Percentiles rank a stretch among this genome's conserved stretches.
Evolutionary conservation across 2,797 vertebrate genomes (phyloP).

Genomic region (Okamejei kenojei): DNA sequence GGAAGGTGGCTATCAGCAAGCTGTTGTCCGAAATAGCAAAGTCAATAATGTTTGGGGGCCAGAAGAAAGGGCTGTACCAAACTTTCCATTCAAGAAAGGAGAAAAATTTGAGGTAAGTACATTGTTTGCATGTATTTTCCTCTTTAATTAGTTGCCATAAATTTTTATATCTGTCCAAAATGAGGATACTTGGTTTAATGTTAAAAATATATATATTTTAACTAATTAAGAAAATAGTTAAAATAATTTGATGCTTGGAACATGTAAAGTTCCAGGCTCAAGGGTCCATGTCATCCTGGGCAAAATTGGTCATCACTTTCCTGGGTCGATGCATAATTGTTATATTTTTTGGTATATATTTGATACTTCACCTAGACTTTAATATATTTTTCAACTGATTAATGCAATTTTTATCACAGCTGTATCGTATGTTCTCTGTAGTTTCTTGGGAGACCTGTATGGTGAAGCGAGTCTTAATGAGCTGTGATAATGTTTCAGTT

Average conservation of each 20-base stretch:
- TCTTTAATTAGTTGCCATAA: neutral
- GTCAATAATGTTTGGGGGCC: neutral
- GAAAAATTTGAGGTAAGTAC: slow-evolving; percentile 10
- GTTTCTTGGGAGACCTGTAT: no score
- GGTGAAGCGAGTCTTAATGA: no score
- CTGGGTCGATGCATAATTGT: neutral
- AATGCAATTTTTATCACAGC: neutral
- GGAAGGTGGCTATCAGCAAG: neutral
- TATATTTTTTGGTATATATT: neutral
- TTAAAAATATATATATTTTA: no score
- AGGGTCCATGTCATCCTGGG: neutral
- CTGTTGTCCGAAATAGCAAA: neutral
- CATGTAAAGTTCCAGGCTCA: neutral
- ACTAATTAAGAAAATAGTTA: neutral
- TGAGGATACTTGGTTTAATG: neutral
- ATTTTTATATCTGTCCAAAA: neutral
- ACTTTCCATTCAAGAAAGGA: slow-evolving; percentile 13
- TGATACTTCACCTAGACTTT: neutral
- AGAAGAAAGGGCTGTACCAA: neutral
- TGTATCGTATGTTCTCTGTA: neutral
- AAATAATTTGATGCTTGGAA: neutral
- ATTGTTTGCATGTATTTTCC: neutral
- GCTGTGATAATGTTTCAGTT: no score
- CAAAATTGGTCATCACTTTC: neutral
- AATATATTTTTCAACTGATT: neutral